Evolutionary conservation across 2,113 vertebrate species (phyloP), one percentile per base, ranked within the genome.

Genomic region (Pteruthius melanotis): DNA sequence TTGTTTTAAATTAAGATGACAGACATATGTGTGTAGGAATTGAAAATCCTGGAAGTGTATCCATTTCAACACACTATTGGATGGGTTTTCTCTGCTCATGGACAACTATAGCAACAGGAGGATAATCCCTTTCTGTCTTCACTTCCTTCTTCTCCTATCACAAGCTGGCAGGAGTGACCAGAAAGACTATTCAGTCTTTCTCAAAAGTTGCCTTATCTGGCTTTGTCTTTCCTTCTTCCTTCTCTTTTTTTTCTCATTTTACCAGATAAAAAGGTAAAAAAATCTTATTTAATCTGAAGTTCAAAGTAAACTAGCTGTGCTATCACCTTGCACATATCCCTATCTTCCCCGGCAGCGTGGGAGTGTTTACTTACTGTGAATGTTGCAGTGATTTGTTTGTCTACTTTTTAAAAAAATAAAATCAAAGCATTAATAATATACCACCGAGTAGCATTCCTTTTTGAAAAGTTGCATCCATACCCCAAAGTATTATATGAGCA

Each of bases 271-370:
- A 82, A 57, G n/a, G 53, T 61, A 56, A 79, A 91, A 90, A 88
- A 57, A 0, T 0, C 26, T 88, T 88, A 63, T 90, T 94, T 85
- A 77, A 63, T 68, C 63, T 85, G 71, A 80, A 22, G 45, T 83
- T 93, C 83, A 93, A 95, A 88, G 83, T 85, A 92, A 96, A 83
- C 78, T 65, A 70, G 57, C 68, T 87, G 47, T 84, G 27, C 66
- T 93, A 76, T 96, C 91, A 47, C 37, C 63, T 89, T 86, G 80
- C 68, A 78, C 81, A 47, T 78, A 83, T 37, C 26, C 33, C 27
- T 93, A 45, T 95, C 68, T 89, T 72, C 74, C 70, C 65, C 83
- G 40, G 1, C 31, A 86, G 90, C 0, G 1, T 91, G 83, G 84
- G 61, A 84, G 52, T 82, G 71, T 95, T 97, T 97, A 63, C 79